These are phyloP conservation scores for Carcina quercana DNA, from an alignment of 2,888 invertebrate genomes.

Conservation along the genomic window DNA sequence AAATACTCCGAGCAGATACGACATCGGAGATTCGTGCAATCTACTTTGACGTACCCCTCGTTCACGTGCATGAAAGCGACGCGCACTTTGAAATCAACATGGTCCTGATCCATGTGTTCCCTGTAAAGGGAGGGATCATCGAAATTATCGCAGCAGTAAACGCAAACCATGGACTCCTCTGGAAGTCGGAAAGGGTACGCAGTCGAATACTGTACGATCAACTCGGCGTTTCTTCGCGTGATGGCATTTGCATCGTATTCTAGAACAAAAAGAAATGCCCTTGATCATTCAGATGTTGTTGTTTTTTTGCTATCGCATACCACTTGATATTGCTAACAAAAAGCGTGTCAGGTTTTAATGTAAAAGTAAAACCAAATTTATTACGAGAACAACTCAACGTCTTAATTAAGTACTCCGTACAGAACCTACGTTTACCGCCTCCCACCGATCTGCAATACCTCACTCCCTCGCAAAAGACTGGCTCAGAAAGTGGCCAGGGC, in stretches of 20 bases:
- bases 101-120: conserved; percentile 51
- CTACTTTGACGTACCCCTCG: conserved; percentile 55
- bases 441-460: too few species aligned
- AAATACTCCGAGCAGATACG: conserved; percentile 38
- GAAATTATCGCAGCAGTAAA: conserved; percentile 55
- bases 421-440: too few species aligned
- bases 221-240: conserved; percentile 62
- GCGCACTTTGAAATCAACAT: conserved; percentile 39
- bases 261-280: conserved; percentile 69
- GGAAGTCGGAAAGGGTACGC: conserved; percentile 65
- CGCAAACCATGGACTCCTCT: conserved; percentile 55
- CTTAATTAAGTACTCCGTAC: too few species aligned
- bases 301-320: too few species aligned
- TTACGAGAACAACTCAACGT: too few species aligned
- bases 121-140: conserved; percentile 44
- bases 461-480: too few species aligned
- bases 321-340: too few species aligned
- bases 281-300: conserved; percentile 42
- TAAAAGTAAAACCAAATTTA: too few species aligned
- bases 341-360: too few species aligned
- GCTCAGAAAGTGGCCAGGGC: too few species aligned
- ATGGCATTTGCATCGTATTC: conserved; percentile 52
- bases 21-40: conserved; percentile 50
- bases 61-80: conserved; percentile 50
- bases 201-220: conserved; percentile 57